Base-by-base conservation (phyloP, 2,888 invertebrate genomes). In the Drosophila affinis region DNA sequence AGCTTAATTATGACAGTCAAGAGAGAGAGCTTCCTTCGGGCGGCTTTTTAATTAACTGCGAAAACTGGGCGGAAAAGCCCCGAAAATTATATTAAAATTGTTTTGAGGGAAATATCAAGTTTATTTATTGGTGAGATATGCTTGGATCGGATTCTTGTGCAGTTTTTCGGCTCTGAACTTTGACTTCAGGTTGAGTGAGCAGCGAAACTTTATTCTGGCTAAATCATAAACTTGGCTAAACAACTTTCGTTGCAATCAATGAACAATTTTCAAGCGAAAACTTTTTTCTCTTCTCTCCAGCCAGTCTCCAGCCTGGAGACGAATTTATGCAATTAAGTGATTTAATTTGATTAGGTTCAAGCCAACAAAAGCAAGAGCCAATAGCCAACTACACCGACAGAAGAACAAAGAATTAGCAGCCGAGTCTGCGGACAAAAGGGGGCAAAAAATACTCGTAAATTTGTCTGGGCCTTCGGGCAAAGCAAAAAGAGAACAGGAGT, bases 311-410 rank as follows among this genome's bases (percentile, higher is more conserved):
- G 57, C 59, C 57, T 45, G 9, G 18, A 71, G 54, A 58, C 52
- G 53, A 57, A 73, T 72, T 81, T 69, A 53, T 71, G 54, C 59
- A 58, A 63, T 71, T 64, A 61, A 58, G 53, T 64, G 53, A 14
- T 51, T 62, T 78, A 83, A 88, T 79, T 82, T 76, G 72, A 83
- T 83, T 76, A 68, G 47, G 29, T 56, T 55, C 55, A 60, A 6
- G 29, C 27, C 34, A 54, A 53, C 56, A 53, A 54, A 47, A 44
- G 44, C 17, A 56, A 49, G 53, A 51, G 44, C 17, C 14, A 14
- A 14, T 39, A 14, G 39, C 14, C 39, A 39, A 39, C 34, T 2
- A 12, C 4, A 34, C 14, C 39, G 39, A 6, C 39, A n/a, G 39
- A n/a, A 39, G 39, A 39, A n/a, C 39, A 39, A 39, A 44, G 27